A percentile compares a stretch with the other conserved stretches of the same genome.
These are phyloP conservation scores for Neogale vison DNA, from an alignment of 2,113 vertebrate genomes.

Conservation along the genomic window DNA sequence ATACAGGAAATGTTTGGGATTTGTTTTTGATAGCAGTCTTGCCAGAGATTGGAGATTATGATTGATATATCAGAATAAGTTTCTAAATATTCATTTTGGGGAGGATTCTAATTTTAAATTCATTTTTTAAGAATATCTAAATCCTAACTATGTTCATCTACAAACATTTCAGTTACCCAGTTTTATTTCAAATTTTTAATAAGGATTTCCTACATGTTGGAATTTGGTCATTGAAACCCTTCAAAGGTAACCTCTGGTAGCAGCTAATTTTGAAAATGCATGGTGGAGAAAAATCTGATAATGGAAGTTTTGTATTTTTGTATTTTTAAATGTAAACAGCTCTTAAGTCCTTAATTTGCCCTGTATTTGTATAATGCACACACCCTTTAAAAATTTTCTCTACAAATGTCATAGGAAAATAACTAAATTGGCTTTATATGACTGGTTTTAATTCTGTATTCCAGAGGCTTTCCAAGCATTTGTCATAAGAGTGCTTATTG, in stretches of 20 bases:
- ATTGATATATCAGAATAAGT: not conserved
- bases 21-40: slow-evolving; percentile 44
- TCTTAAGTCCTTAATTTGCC: slow-evolving; percentile 10
- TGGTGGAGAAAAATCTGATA: not conserved
- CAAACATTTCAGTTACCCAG: not conserved
- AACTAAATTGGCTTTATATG: slow-evolving; percentile 35
- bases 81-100: slow-evolving; percentile 42
- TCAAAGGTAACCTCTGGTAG: not conserved
- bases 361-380: not conserved
- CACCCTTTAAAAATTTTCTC: not conserved
- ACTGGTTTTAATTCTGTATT: slow-evolving; percentile 34
- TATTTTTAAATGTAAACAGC: not conserved
- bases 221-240: slow-evolving; percentile 6
- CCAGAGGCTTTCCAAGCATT: slow-evolving; percentile 49
- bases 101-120: slow-evolving; percentile 41
- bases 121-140: slow-evolving; percentile 16
- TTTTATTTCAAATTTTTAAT: slow-evolving; percentile 47
- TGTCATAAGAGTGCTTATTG: not conserved
- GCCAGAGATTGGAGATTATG: slow-evolving; percentile 7
- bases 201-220: slow-evolving; percentile 33
- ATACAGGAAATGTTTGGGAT: not conserved
- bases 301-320: not conserved
- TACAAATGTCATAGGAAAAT: slow-evolving; percentile 22
- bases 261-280: slow-evolving; percentile 38
- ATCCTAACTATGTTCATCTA: not conserved